Conservation (phyloP, 2,888 invertebrate genomes). For the Plusia festucae region DNA sequence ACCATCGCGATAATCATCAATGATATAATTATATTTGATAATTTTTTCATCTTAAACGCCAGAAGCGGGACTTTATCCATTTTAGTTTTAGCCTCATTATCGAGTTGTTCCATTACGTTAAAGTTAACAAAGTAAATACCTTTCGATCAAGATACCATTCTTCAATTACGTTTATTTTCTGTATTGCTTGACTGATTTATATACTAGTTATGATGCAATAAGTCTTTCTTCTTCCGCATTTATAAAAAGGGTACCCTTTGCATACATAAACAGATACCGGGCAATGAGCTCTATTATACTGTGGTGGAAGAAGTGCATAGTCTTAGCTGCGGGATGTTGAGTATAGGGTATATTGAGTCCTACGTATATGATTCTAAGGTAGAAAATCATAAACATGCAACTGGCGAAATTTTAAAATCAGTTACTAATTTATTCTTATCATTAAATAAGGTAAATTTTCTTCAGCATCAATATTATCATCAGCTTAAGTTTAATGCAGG, state of each 20-base stretch:
- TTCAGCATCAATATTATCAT: neutral
- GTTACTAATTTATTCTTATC: too few relatives aligned
- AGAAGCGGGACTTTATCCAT: neutral
- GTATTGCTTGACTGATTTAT: constrained; percentile 49
- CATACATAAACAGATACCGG: constrained; percentile 46
- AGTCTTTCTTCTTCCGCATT: constrained; percentile 55
- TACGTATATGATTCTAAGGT: neutral
- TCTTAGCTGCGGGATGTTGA: neutral
- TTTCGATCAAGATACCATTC: constrained; percentile 19
- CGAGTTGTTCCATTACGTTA: neutral
- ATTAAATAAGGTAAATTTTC: neutral
- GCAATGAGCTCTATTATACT: constrained; percentile 41
- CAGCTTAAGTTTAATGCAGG: too few relatives aligned
- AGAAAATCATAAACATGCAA: neutral
- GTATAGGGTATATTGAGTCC: neutral
- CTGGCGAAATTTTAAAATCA: neutral
- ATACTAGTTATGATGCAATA: constrained; percentile 54
- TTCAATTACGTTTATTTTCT: constrained; percentile 37
- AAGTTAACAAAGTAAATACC: constrained; percentile 22
- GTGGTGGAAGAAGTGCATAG: constrained; percentile 36
- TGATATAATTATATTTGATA: neutral
- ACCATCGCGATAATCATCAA: constrained; percentile 10
- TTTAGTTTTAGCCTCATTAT: constrained; percentile 1
- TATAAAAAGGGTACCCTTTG: constrained; percentile 41
- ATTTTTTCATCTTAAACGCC: neutral